Evolutionary conservation across 2,113 vertebrate species (phyloP), one percentile per base, ranked within the genome.

Genomic region (Xiphophorus couchianus): DNA sequence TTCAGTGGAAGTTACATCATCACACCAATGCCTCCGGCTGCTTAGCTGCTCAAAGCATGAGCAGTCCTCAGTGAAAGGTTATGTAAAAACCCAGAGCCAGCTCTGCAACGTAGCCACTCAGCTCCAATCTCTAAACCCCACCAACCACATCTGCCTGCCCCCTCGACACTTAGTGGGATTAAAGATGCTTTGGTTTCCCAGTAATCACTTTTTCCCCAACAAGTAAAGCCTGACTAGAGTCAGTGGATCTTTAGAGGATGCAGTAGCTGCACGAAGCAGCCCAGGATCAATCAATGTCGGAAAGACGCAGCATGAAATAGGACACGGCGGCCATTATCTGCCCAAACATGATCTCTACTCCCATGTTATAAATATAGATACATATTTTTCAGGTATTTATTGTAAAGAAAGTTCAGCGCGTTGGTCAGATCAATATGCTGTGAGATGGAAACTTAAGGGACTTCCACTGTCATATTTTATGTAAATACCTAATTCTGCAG

Each of bases 1-100:
- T 92, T 91, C 81, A 91, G 80, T 88, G 84, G 89, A 90, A 87
- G 91, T 92, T 94, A 91, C 90, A 92, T 94, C 93, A 93, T 81
- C 77, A 78, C 82, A 82, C 88, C 83, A 70, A 74, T 82, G 89
- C 92, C 87, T 73, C 64, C 2, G 92, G 91, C 88, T 84, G 73
- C 85, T 78, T 74, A 51, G 86, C 84, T 76, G 86, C 86, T 93
- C 86, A 85, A 84, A 93, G 91, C 88, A 77, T 74, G 88, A 92
- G 80, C 87, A 91, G 90, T 89, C 84, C 85, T 89, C 90, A 86
- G 81, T 73, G 78, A 91, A 87, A 86, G 85, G 91, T 93, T 94
- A 93, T 85, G 89, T 93, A 93, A 94, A 88, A 92, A 86, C 80
- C 83, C 66, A 54, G 70, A 88, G 88, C 90, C 82, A 90, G 86